phyloP scores from a whole-genome alignment of 2,888 invertebrate species.

The Diogma glabrata region DNA sequence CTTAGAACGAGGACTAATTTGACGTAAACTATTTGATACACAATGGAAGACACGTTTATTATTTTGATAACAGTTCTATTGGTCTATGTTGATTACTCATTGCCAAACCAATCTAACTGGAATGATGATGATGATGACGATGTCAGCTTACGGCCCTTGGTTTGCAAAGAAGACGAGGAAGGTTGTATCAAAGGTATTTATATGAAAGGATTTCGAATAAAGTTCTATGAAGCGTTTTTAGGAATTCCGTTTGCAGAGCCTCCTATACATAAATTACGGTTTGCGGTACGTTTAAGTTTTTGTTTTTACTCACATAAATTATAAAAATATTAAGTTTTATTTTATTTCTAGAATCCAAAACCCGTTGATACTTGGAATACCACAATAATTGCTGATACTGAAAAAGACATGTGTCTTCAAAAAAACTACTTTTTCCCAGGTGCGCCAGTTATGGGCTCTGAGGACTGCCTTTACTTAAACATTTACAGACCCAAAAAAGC shows the following conservation, averaged over 20 bases:
- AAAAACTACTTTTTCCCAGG: slow-evolving; percentile 22
- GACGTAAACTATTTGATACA: too few relatives aligned
- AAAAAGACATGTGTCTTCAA: slow-evolving; percentile 27
- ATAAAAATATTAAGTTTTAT: too few relatives aligned
- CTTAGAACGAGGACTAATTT: too few relatives aligned
- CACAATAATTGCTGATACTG: slow-evolving; percentile 23
- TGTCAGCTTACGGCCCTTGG: too few relatives aligned
- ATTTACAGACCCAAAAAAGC: slow-evolving; percentile 25
- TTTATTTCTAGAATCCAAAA: too few relatives aligned
- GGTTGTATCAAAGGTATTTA: background rate
- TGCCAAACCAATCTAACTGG: too few relatives aligned
- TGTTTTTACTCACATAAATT: too few relatives aligned
- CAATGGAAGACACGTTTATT: too few relatives aligned
- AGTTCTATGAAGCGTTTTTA: background rate
- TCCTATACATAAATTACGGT: background rate
- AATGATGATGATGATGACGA: too few relatives aligned
- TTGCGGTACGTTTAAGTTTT: background rate
- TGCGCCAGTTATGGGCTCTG: slow-evolving; percentile 25
- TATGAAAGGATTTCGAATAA: background rate
- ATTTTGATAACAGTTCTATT: too few relatives aligned
- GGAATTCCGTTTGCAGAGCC: slow-evolving; percentile 3
- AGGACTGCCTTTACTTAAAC: slow-evolving; percentile 32
- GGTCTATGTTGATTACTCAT: too few relatives aligned
- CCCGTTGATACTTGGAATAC: slow-evolving; percentile 24
- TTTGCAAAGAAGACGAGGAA: too few relatives aligned